Conservation (phyloP, 2,797 vertebrate species). For the Alectoris magna region DNA sequence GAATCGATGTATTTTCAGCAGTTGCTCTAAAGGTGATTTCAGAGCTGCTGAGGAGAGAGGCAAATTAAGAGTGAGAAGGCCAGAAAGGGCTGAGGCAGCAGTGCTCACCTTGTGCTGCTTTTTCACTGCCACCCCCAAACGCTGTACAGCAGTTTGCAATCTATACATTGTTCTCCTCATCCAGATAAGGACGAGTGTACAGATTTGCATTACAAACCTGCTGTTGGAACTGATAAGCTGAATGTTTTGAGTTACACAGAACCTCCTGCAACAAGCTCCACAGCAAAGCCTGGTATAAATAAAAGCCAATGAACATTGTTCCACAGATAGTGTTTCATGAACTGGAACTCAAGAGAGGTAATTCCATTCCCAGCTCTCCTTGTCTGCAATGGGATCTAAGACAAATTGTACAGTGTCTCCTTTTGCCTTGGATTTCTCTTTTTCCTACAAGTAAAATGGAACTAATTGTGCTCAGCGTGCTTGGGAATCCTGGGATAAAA, state of each 20-base stretch:
- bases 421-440: background rate
- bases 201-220: background rate
- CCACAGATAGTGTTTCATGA: background rate
- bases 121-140: background rate
- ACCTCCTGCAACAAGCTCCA: background rate
- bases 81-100: slow-evolving; percentile 30
- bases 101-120: background rate
- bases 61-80: background rate
- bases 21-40: slow-evolving; percentile 52
- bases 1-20: slow-evolving; percentile 22
- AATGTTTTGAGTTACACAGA: background rate
- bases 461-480: background rate
- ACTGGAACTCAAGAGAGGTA: background rate
- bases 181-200: background rate
- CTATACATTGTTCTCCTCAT: background rate
- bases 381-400: background rate
- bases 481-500: slow-evolving; percentile 7
- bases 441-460: background rate
- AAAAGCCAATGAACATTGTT: background rate
- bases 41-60: background rate
- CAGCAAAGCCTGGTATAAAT: background rate
- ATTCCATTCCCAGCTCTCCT: background rate
- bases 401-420: background rate
- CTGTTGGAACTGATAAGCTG: background rate
- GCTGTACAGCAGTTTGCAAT: background rate